Evolutionary conservation across 2,113 vertebrate species (phyloP), one percentile per base, ranked within the genome.

Genomic region (Nothobranchius kuhntae): DNA sequence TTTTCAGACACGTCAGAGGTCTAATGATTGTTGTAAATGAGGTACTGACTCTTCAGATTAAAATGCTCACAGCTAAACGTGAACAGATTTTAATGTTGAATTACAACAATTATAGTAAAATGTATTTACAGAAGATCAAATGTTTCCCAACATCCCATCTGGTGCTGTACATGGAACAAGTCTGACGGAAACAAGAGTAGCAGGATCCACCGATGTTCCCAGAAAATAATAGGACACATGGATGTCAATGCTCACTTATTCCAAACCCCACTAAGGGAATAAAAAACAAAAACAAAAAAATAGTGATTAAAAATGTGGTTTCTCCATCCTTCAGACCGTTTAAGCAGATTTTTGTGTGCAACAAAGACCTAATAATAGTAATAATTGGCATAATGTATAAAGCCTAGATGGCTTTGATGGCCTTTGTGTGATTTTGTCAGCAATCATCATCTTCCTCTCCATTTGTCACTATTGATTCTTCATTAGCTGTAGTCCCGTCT

Each of bases 401-500:
- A 45, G 44, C 12, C 24, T 58, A 51, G 61, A 54, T 10, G n/a
- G 9, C n/a, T 54, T 12, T 77, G 14, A 45, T 0, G 13, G 42
- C 14, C 9, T 60, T 24, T 9, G 5, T 13, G 17, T 0, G 0
- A 35, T 30, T 66, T 10, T 36, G 3, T 77, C 21, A 75, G 24
- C 71, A 75, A 58, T 83, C 77, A 0, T 81, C 61, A 0, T 87
- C 84, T 30, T 77, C 0, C 21, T 61, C 71, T 12, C 1, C 30
- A 30, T 61, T 53, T 0, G 40, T 13, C 9, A 4, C 0, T 1
- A 51, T 65, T 2, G 15, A n/a, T 0, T 54, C 63, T 0, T 13
- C 11, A 1, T 48, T 11, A 9, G 53, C 38, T 40, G 1, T 7
- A n/a, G 85, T 59, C 38, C 73, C 90, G 13, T 94, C 60, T 0